Base-by-base conservation (phyloP, 2,888 invertebrate species). In the Stegana nigrithorax region DNA sequence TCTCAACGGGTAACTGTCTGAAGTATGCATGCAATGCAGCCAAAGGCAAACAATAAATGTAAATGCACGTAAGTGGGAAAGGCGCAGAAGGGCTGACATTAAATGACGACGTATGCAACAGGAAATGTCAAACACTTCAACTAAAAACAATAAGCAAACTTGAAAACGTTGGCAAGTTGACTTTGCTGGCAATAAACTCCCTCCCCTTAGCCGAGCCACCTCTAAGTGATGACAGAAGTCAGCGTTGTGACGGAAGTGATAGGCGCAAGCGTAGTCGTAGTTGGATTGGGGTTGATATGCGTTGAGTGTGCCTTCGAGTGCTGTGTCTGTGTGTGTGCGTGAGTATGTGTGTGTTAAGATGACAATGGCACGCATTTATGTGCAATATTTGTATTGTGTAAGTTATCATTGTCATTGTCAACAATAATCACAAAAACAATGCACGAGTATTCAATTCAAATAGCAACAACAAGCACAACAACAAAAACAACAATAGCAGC, bases 71-170 rank as follows among this genome's bases (percentile, higher is more conserved):
- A 6, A 44, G 47, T 47, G 47, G 8, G 47, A 23, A 5, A 23
- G 4, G n/a, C 17, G n/a, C 23, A 47, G 4, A 25, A 2, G 3
- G 47, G 1, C 25, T 23, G 25, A 7, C 14, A 32, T 27, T n/a
- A n/a, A 14, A 19, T 4, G 3, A 51, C 42, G 21, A 39, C 27
- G 47, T 55, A 50, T 62, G 66, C 67, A 69, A 68, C 67, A 66
- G 76, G 73, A 75, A 68, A 71, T 68, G 67, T 68, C 73, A 75
- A 73, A 73, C 75, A 73, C 68, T 73, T 67, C 58, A 61, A 56
- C 58, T 67, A 65, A 66, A 73, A 74, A 72, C 74, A 72, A 73
- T 70, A 62, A 62, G 63, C 64, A 23, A 44, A 27, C 57, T 14
- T 55, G 21, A 55, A 55, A 36, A 19, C 10, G 21, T 39, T 39